phyloP scores from a whole-genome alignment of 2,888 invertebrate genomes.

The Plebejus argus region DNA sequence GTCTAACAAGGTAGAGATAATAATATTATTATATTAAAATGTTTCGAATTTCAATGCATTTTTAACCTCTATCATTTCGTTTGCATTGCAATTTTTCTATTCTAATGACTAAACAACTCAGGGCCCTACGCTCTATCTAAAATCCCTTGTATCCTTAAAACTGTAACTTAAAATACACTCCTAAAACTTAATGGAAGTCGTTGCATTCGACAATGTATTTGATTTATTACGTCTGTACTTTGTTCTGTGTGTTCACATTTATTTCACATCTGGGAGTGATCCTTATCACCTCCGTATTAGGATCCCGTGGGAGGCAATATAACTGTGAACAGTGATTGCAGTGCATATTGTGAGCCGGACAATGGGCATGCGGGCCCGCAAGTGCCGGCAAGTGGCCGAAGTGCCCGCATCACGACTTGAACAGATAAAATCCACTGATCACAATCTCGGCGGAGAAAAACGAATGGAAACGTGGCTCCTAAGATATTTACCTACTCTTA shows the following conservation, averaged over 20 bases:
- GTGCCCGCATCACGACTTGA: not conserved
- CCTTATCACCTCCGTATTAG: not conserved
- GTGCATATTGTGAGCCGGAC: constrained; percentile 49
- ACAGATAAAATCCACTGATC: constrained; percentile 1
- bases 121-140: not conserved
- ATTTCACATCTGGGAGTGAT: not conserved
- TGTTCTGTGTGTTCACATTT: not conserved
- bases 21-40: no score
- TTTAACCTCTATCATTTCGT: no score
- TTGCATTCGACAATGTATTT: not conserved
- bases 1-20: no score
- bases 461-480: not conserved
- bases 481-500: not conserved
- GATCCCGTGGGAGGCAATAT: not conserved
- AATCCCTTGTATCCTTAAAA: not conserved
- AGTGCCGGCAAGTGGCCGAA: constrained; percentile 3
- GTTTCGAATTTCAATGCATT: no score
- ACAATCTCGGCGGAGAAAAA: not conserved
- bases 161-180: not conserved
- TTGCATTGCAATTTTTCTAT: no score
- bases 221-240: not conserved
- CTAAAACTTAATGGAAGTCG: not conserved
- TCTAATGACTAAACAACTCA: not conserved
- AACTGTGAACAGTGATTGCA: not conserved
- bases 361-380: constrained; percentile 64